Evolutionary conservation across 2,888 invertebrate genomes (phyloP).

Genomic region (Pachymerium ferrugineum): DNA sequence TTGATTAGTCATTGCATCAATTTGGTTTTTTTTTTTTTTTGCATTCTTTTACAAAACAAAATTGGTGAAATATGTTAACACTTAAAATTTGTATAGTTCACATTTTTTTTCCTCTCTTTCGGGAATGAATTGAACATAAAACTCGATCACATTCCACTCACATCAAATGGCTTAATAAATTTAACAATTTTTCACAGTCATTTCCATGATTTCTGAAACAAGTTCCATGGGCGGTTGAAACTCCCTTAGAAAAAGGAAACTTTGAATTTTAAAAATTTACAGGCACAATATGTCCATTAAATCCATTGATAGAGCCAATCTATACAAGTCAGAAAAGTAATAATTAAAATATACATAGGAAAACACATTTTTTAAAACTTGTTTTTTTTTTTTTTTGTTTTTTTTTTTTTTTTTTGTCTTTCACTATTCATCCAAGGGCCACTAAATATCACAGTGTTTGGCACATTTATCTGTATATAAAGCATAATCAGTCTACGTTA

Average conservation of each 20-base stretch:
- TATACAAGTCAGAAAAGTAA: too few species aligned
- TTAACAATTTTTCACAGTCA: background rate
- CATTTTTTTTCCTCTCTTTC: too few species aligned
- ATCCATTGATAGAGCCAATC: background rate
- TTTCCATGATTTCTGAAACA: background rate
- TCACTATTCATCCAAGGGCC: background rate
- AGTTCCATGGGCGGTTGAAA: background rate
- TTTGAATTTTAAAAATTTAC: background rate
- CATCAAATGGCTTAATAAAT: background rate
- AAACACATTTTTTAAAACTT: background rate
- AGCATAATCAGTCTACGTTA: background rate
- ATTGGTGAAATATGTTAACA: background rate
- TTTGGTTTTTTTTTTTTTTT: background rate
- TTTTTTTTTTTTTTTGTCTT: background rate
- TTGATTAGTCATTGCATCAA: conserved; percentile 7
- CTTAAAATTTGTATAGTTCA: too few species aligned
- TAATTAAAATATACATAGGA: background rate
- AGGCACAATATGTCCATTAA: conserved; percentile 1
- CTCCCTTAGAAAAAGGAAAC: background rate
- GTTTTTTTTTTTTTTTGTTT: too few species aligned
- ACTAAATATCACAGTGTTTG: conserved; percentile 13
- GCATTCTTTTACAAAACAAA: background rate
- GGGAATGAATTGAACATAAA: background rate
- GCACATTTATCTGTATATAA: conserved; percentile 5
- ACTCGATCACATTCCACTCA: background rate